A percentile compares a stretch with the other conserved stretches of the same genome.
Evolutionary conservation across 2,888 invertebrate species (phyloP).

Genomic region (Arge pagana): DNA sequence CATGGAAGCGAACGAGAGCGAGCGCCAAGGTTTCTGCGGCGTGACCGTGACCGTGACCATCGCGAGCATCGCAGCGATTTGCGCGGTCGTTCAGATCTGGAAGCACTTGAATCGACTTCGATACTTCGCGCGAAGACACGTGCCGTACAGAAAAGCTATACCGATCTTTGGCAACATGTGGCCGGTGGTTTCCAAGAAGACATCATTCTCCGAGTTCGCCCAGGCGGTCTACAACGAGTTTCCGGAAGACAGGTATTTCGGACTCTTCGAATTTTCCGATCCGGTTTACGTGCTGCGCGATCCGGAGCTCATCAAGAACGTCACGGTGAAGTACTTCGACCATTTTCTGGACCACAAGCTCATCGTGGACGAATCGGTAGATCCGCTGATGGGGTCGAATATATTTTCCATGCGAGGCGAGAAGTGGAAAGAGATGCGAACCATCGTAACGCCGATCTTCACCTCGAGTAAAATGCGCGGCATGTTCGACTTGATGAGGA

Average conservation of each 20-base stretch:
- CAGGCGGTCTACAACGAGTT: not conserved
- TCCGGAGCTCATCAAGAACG: not conserved
- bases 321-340: conserved; percentile 31
- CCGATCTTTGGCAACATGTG: not conserved
- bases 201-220: not conserved
- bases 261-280: not conserved
- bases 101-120: not conserved
- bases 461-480: not conserved
- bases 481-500: not conserved
- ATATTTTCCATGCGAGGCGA: not conserved
- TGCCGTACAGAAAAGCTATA: not conserved
- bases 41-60: not conserved
- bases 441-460: not conserved
- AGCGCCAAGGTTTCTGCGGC: no score
- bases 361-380: conserved; percentile 32
- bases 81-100: no score
- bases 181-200: not conserved
- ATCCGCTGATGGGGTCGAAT: conserved; percentile 36
- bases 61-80: not conserved
- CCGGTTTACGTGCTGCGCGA: not conserved
- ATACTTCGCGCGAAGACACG: not conserved
- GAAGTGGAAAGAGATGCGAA: not conserved
- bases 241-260: not conserved
- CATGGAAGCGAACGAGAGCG: no score
- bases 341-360: conserved; percentile 40